Evolutionary conservation across 2,888 invertebrate genomes (phyloP).

Genomic region (Drosophila neotestacea): DNA sequence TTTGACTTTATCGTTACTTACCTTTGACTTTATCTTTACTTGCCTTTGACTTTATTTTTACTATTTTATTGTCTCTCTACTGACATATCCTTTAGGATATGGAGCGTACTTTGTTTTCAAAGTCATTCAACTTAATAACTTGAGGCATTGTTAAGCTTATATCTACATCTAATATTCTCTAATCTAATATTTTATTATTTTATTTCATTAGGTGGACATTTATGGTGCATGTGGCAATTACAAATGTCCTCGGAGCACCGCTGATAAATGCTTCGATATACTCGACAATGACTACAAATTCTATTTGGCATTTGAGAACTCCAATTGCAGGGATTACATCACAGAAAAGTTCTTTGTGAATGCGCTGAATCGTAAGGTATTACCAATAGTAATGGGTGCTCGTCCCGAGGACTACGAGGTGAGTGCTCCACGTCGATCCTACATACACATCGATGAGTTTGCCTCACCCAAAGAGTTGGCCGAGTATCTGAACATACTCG

Average conservation of each 20-base stretch:
- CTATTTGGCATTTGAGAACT: conserved; percentile 98
- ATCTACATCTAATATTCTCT: background rate
- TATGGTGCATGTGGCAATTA: conserved; percentile 95
- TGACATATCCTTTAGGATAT: background rate
- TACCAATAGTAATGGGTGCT: conserved; percentile 98
- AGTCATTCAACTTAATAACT: too few relatives aligned
- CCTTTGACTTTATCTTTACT: too few relatives aligned
- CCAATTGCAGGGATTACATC: conserved; percentile 97
- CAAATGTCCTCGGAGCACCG: conserved; percentile 92
- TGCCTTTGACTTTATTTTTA: too few relatives aligned
- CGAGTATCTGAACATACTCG: conserved; percentile 92
- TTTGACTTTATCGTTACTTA: too few relatives aligned
- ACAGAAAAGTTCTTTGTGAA: conserved; percentile 99
- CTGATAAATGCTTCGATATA: conserved; percentile 94
- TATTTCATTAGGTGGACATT: conserved; percentile 89
- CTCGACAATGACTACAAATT: conserved; percentile 97
- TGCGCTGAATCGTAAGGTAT: conserved; percentile 93
- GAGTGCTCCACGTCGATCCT: conserved; percentile 95
- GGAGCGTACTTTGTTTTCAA: too few relatives aligned
- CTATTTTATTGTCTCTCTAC: background rate
- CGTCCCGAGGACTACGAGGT: conserved; percentile 95
- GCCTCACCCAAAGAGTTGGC: conserved; percentile 94
- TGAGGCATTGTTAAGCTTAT: background rate
- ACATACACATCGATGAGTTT: conserved; percentile 98
- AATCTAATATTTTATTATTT: background rate